These are phyloP conservation scores for Lacanobia oleracea DNA, from an alignment of 2,888 invertebrate species.

Conservation along the genomic window DNA sequence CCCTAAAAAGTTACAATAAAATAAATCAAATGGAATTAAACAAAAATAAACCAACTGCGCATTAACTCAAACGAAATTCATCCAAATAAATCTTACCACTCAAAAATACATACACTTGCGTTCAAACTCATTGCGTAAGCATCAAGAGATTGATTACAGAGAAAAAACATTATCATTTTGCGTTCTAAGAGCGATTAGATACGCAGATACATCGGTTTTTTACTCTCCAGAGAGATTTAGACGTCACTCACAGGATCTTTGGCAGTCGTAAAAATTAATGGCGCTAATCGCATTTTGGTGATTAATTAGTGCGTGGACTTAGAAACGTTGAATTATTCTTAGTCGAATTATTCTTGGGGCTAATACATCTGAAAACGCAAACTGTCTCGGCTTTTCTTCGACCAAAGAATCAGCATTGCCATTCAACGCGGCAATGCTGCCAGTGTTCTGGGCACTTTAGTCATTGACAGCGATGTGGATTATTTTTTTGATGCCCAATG, in stretches of 20 bases:
- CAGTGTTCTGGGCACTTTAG: too few species aligned
- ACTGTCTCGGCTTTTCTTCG: too few species aligned
- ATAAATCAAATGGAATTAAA: background rate
- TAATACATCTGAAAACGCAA: too few species aligned
- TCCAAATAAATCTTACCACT: background rate
- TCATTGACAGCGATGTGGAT: too few species aligned
- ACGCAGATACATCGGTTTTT: constrained; percentile 12
- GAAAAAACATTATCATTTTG: constrained; percentile 47
- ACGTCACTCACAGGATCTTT: constrained; percentile 17
- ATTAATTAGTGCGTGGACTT: constrained; percentile 15
- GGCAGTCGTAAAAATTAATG: constrained; percentile 21
- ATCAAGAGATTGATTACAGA: constrained; percentile 40
- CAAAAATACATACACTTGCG: background rate
- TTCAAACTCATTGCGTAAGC: constrained; percentile 9
- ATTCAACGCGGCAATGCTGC: too few species aligned
- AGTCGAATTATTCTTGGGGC: too few species aligned
- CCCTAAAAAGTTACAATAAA: too few species aligned
- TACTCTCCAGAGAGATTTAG: constrained; percentile 32
- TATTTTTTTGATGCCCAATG: too few species aligned
- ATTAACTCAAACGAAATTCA: background rate
- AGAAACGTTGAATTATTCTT: background rate
- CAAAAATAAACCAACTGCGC: background rate
- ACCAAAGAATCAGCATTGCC: too few species aligned
- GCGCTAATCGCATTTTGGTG: constrained; percentile 8
- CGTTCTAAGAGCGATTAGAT: constrained; percentile 26